Evolutionary conservation across 2,888 invertebrate genomes (phyloP), one percentile per base, ranked within the genome.

Genomic region (Orchesella flavescens): DNA sequence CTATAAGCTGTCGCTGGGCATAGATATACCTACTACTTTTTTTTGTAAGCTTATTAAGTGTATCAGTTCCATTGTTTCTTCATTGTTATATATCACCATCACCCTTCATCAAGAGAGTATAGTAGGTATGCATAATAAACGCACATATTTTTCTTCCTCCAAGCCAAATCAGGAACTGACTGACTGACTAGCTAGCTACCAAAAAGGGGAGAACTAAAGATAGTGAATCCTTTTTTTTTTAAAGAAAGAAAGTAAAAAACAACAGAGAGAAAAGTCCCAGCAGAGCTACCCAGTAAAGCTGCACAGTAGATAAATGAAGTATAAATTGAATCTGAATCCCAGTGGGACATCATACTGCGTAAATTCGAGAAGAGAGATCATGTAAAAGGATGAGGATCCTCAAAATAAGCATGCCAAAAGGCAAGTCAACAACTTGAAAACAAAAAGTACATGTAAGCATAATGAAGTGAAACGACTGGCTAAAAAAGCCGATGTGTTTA

Each of bases 291-390:
- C 24, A 49, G 49, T 10, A 55, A 43, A 77, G 66, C 53, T 61
- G 23, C 57, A 21, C 68, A 69, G 34, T 34, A 83, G 85, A 85
- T 83, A 85, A 85, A 85, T 85, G 85, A 85, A 83, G 63, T 76
- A 83, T 75, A 85, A 85, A 85, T 83, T 85, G 85, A 85, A 85
- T 85, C 83, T 83, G 85, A 85, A 83, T 83, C 78, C 85, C 83
- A 61, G 9, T 12, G 85, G 68, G 85, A 83, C 77, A 61, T 61
- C 57, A 19, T 43, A 72, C 59, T 49, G 61, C 49, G 73, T 61
- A 79, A 68, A 77, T 23, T 72, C 59, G 44, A 57, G 68, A 59
- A 0, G 24, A 63, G 43, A 71, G 63, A 59, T 34, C 43, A 49
- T 61, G 74, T 61, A 68, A 68, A 74, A 53, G 79, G 57, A 73